A percentile compares a stretch with the other conserved stretches of the same genome.
phyloP scores from a whole-genome alignment of 2,888 invertebrate species.

The Lapara coniferarum region DNA sequence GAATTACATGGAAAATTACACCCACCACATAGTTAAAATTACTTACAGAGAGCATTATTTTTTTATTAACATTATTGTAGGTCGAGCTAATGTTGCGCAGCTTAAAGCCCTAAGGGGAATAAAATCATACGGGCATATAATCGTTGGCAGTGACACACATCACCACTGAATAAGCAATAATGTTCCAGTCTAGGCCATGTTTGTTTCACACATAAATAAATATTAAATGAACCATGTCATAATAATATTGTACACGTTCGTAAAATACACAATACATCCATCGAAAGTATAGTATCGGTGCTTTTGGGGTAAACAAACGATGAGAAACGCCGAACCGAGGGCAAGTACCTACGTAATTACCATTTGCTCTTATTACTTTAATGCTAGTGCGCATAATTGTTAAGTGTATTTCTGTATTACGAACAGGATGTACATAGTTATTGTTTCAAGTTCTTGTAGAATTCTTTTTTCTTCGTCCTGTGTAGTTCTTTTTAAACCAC shows the following conservation, averaged over 20 bases:
- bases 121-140: slow-evolving; percentile 64
- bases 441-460: slow-evolving; percentile 1
- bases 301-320: slow-evolving; percentile 44
- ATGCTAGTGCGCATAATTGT: neutral
- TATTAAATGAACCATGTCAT: slow-evolving; percentile 54
- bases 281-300: slow-evolving; percentile 36
- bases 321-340: neutral
- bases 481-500: slow-evolving; percentile 3
- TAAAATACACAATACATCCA: slow-evolving; percentile 34
- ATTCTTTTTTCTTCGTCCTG: neutral
- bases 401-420: neutral
- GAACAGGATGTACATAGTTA: slow-evolving; percentile 9
- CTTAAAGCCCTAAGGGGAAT: slow-evolving; percentile 59
- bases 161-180: slow-evolving; percentile 65
- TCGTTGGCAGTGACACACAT: slow-evolving; percentile 76
- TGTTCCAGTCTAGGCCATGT: slow-evolving; percentile 55
- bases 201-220: slow-evolving; percentile 64
- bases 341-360: slow-evolving; percentile 10
- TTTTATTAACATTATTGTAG: slow-evolving; percentile 36
- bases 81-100: slow-evolving; percentile 52
- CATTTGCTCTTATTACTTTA: slow-evolving; percentile 5
- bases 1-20: neutral
- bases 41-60: slow-evolving; percentile 17
- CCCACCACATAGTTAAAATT: neutral
- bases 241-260: slow-evolving; percentile 38